These are phyloP conservation scores for Hyles vespertilio DNA, from an alignment of 1,140 invertebrate species.

Conservation along the genomic window DNA sequence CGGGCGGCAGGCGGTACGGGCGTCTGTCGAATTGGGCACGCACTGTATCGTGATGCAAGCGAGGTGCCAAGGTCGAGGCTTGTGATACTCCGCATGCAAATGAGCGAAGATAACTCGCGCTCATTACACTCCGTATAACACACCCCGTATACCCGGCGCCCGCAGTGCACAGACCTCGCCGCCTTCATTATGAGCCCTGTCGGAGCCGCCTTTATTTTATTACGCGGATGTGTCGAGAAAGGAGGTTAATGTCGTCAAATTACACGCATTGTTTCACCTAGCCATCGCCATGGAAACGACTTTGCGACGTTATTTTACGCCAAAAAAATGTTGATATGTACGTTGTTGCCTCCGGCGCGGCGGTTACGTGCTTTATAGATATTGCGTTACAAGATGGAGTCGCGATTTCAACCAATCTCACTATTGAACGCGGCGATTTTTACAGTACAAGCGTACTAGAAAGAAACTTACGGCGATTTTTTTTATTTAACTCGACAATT, in stretches of 20 bases:
- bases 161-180: conserved; percentile 27
- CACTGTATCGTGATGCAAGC: conserved; percentile 41
- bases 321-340: neutral
- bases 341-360: too few species aligned
- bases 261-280: conserved; percentile 61
- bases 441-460: too few species aligned
- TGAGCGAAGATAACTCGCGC: conserved; percentile 62
- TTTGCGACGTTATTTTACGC: conserved; percentile 13
- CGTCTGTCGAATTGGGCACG: conserved; percentile 34
- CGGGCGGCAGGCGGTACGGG: conserved; percentile 26
- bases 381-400: neutral
- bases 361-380: too few species aligned
- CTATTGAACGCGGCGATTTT: too few species aligned
- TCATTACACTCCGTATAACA: conserved; percentile 44
- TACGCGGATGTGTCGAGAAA: conserved; percentile 57
- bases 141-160: conserved; percentile 36
- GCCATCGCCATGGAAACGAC: conserved; percentile 42
- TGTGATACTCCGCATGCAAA: conserved; percentile 60
- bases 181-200: conserved; percentile 47
- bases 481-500: too few species aligned
- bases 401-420: neutral
- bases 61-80: conserved; percentile 65
- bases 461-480: too few species aligned
- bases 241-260: conserved; percentile 64
- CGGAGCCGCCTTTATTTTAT: conserved; percentile 59